Evolutionary conservation across 2,113 vertebrate species (phyloP).

Genomic region (Cariama cristata): DNA sequence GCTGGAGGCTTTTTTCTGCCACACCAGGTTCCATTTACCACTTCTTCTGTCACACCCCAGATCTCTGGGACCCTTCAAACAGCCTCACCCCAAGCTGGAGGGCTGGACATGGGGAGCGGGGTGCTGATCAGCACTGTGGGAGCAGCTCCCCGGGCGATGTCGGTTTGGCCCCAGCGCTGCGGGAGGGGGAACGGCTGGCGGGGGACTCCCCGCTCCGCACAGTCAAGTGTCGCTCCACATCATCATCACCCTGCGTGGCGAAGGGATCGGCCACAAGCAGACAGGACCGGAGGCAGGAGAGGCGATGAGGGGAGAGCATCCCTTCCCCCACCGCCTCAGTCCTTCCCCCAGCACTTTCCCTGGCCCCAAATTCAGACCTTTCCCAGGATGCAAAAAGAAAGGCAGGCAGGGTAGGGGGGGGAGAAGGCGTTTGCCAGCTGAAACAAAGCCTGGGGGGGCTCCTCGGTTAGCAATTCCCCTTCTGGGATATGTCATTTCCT

Average conservation of each 20-base stretch:
- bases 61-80: rapidly evolving
- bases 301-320: background rate
- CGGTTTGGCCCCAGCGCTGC: rapidly evolving
- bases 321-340: background rate
- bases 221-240: background rate
- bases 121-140: background rate
- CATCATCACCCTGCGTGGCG: background rate
- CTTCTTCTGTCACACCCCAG: background rate
- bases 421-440: background rate
- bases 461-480: background rate
- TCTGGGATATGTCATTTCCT: background rate
- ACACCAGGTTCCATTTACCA: background rate
- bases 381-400: background rate
- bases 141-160: background rate
- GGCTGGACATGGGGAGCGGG: rapidly evolving
- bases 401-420: background rate
- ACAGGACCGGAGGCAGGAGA: background rate
- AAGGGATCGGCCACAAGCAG: background rate
- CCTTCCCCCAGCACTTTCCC: background rate
- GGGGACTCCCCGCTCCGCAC: background rate
- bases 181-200: background rate
- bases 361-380: background rate
- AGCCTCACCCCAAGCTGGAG: background rate
- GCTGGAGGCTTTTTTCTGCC: background rate
- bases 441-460: background rate